Conservation (phyloP, 1,140 invertebrate genomes). For the Trachelipus rathkii region DNA sequence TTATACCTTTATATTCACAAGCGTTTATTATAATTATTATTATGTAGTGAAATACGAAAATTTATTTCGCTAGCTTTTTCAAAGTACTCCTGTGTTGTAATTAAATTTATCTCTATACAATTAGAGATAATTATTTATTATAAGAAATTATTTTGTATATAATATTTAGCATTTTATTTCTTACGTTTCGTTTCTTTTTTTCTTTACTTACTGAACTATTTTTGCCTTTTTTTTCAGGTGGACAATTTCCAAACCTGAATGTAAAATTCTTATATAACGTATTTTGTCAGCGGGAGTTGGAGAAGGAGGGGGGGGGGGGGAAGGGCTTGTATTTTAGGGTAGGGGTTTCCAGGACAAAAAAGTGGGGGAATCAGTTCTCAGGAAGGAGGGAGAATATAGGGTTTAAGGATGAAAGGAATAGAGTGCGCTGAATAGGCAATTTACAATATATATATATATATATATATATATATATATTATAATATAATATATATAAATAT, state of each 20-base stretch:
- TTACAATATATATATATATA: too few species aligned
- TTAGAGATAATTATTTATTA: too few species aligned
- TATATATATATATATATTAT: too few species aligned
- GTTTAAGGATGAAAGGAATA: not conserved
- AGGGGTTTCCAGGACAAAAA: not conserved
- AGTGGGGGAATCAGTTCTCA: not conserved
- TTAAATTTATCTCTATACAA: too few species aligned
- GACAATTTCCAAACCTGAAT: not conserved
- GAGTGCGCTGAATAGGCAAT: not conserved
- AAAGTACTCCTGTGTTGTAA: too few species aligned
- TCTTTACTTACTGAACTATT: not conserved
- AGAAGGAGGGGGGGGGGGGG: not conserved
- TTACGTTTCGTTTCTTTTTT: too few species aligned
- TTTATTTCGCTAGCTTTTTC: too few species aligned
- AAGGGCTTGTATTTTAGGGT: not conserved
- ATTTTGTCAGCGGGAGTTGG: not conserved
- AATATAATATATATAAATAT: too few species aligned
- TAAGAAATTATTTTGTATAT: too few species aligned
- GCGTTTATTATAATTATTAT: too few species aligned
- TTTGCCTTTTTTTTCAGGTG: constrained; percentile 7
- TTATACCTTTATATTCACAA: not conserved
- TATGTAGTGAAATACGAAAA: too few species aligned
- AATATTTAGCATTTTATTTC: too few species aligned
- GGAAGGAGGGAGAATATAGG: not conserved
- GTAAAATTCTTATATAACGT: constrained; percentile 6